Conservation (phyloP, 2,888 invertebrate genomes). For the Dicycla oo region DNA sequence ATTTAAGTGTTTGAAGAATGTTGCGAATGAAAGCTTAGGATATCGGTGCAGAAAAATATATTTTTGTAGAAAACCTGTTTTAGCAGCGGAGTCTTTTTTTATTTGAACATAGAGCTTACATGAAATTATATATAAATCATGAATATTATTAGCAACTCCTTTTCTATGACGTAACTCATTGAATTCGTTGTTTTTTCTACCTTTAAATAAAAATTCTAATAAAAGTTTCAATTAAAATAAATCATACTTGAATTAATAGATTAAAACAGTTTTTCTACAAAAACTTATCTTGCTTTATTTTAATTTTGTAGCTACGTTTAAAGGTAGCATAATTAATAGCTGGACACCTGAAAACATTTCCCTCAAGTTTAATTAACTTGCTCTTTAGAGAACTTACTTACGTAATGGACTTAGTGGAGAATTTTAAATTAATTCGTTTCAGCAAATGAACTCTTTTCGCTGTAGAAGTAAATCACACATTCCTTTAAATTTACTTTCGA, state of each 20-base stretch:
- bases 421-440: constrained; percentile 43
- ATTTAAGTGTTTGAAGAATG: not conserved
- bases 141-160: not conserved
- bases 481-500: not conserved
- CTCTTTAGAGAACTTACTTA: constrained; percentile 33
- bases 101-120: too few species aligned
- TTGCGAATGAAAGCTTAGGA: not conserved
- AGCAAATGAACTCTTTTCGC: constrained; percentile 6
- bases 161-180: too few species aligned
- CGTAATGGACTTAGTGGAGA: constrained; percentile 40
- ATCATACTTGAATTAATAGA: not conserved
- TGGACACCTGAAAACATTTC: constrained; percentile 49
- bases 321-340: constrained; percentile 51
- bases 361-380: constrained; percentile 51
- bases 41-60: too few species aligned
- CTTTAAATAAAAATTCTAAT: not conserved
- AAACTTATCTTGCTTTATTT: constrained; percentile 9
- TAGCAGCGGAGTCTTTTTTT: too few species aligned
- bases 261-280: not conserved
- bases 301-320: constrained; percentile 28
- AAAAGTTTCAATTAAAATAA: not conserved
- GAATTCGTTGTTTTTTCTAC: not conserved
- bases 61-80: too few species aligned
- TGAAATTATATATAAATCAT: too few species aligned
- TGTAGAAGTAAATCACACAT: constrained; percentile 1